Conservation (phyloP, 1,140 invertebrate genomes). For the Neodiprion lecontei region DNA sequence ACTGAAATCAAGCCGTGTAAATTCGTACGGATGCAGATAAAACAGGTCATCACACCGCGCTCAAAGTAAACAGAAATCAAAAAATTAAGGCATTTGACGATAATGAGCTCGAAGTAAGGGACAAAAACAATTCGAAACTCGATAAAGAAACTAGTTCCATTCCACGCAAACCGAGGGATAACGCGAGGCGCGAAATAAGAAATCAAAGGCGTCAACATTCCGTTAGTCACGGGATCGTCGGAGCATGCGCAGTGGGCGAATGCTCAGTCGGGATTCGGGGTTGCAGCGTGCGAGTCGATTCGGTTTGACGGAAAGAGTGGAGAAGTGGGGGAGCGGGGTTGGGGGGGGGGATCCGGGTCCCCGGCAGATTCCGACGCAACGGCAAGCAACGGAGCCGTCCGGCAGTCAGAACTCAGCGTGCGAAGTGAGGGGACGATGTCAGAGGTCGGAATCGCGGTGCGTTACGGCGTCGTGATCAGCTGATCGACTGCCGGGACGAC, state of each 20-base stretch:
- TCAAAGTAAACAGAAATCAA: too few relatives aligned
- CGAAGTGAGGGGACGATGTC: slow-evolving; percentile 48
- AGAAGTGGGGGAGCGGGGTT: neutral
- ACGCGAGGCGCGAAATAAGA: too few relatives aligned
- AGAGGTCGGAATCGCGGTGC: slow-evolving; percentile 39
- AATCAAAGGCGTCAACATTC: too few relatives aligned
- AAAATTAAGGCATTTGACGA: too few relatives aligned
- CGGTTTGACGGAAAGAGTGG: neutral
- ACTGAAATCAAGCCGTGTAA: too few relatives aligned
- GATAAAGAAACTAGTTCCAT: too few relatives aligned
- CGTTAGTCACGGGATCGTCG: too few relatives aligned
- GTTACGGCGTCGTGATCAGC: slow-evolving; percentile 44
- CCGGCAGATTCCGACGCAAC: neutral
- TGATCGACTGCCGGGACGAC: slow-evolving; percentile 39
- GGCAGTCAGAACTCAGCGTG: slow-evolving; percentile 16
- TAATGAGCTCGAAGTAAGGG: too few relatives aligned
- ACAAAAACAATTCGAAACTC: too few relatives aligned
- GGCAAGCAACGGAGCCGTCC: neutral
- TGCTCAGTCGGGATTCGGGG: neutral
- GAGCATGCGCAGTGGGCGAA: neutral
- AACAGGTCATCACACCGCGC: too few relatives aligned
- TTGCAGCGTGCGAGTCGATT: slow-evolving; percentile 1
- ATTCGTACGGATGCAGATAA: too few relatives aligned
- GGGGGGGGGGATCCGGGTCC: neutral
- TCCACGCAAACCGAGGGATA: too few relatives aligned